These are phyloP conservation scores for Mastacembelus armatus DNA, from an alignment of 2,797 vertebrate species.

Conservation along the genomic window DNA sequence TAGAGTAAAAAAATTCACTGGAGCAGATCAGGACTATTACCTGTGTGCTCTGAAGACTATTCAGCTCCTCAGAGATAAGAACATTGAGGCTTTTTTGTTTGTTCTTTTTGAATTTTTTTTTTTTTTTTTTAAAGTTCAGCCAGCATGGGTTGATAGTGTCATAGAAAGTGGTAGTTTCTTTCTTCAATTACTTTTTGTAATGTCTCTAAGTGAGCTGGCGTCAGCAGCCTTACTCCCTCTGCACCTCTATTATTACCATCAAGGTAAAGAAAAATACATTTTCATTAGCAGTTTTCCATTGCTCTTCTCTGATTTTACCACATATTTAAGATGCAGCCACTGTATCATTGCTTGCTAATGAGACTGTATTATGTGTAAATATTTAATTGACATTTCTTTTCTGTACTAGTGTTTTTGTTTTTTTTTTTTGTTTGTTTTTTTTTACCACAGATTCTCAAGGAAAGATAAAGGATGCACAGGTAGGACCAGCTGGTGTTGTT, in stretches of 20 bases:
- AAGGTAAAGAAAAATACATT: slow-evolving; percentile 49
- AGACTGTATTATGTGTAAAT: slow-evolving; percentile 70
- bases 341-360: slow-evolving; percentile 16
- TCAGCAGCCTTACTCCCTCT: slow-evolving; percentile 45
- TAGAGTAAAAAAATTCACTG: slow-evolving; percentile 62
- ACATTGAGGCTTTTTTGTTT: slow-evolving; percentile 37
- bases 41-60: slow-evolving; percentile 52
- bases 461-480: slow-evolving; percentile 50
- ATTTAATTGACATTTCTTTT: slow-evolving; percentile 49
- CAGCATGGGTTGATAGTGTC: slow-evolving; percentile 62
- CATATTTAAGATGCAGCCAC: slow-evolving; percentile 36
- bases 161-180: slow-evolving; percentile 66
- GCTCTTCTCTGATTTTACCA: slow-evolving; percentile 16
- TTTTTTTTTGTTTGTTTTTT: slow-evolving; percentile 72
- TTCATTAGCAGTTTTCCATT: slow-evolving; percentile 31
- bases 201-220: slow-evolving; percentile 57
- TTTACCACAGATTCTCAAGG: slow-evolving; percentile 66
- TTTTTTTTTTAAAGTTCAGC: slow-evolving; percentile 55
- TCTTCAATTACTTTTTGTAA: slow-evolving; percentile 61
- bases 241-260: slow-evolving; percentile 59
- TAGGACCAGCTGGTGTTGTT: slow-evolving; percentile 30
- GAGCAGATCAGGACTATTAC: slow-evolving; percentile 65
- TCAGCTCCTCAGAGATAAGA: slow-evolving; percentile 48
- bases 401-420: slow-evolving; percentile 32
- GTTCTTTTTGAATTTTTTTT: slow-evolving; percentile 42